Evolutionary conservation across 2,888 invertebrate species (phyloP).

Genomic region (Amorpha juglandis): DNA sequence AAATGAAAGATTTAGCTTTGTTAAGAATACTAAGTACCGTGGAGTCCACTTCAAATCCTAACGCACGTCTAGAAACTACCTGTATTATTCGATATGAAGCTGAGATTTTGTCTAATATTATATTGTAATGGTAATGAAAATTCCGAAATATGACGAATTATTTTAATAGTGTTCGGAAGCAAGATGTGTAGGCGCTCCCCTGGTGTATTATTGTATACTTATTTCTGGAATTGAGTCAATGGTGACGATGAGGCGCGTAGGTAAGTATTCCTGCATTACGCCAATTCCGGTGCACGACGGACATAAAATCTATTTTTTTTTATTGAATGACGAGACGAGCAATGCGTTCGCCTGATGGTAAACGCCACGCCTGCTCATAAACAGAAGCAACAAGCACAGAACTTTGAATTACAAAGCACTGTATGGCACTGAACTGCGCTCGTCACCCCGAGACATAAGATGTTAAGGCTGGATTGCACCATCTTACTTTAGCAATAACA

Average conservation of each 20-base stretch:
- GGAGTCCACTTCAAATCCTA: neutral
- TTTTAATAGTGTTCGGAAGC: conserved; percentile 23
- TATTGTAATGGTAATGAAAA: neutral
- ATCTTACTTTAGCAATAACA: too few relatives aligned
- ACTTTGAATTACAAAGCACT: too few relatives aligned
- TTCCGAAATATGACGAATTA: conserved; percentile 21
- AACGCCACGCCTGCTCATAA: too few relatives aligned
- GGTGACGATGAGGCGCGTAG: conserved; percentile 55
- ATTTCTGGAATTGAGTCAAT: conserved; percentile 66
- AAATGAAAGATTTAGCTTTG: too few relatives aligned
- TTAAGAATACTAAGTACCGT: neutral
- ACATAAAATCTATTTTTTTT: too few relatives aligned
- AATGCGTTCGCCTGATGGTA: too few relatives aligned
- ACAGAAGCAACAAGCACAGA: too few relatives aligned
- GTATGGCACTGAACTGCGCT: too few relatives aligned
- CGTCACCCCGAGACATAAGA: too few relatives aligned
- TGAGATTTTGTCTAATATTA: neutral
- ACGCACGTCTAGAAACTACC: neutral
- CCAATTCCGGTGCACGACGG: conserved; percentile 15
- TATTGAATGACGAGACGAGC: too few relatives aligned
- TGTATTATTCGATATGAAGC: too few relatives aligned
- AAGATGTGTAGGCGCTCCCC: conserved; percentile 25
- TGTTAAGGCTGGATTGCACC: too few relatives aligned
- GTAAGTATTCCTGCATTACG: conserved; percentile 43
- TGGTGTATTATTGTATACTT: conserved; percentile 38